Conservation (phyloP, 2,888 invertebrate genomes). For the Xylocampa areola region DNA sequence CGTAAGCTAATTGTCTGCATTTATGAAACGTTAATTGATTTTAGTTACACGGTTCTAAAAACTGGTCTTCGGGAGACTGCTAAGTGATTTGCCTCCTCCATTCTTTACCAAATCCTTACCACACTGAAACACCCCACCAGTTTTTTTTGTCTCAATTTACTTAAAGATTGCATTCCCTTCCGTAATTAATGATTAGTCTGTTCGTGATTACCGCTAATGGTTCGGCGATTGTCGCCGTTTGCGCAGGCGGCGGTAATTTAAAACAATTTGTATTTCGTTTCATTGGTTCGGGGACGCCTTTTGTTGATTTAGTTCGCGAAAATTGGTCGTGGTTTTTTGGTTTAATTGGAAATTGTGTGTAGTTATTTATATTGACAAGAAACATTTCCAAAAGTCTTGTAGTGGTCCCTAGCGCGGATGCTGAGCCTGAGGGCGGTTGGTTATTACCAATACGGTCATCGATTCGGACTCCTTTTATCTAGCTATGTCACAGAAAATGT, state of each 20-base stretch:
- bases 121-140: conserved; percentile 55
- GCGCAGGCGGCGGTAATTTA: conserved; percentile 63
- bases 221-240: conserved; percentile 61
- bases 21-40: too few relatives aligned
- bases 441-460: too few relatives aligned
- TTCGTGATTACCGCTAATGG: conserved; percentile 80
- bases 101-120: neutral
- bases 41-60: too few relatives aligned
- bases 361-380: too few relatives aligned
- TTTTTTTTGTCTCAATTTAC: conserved; percentile 81
- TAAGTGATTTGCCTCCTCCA: conserved; percentile 25
- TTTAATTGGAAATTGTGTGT: too few relatives aligned
- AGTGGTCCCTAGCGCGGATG: too few relatives aligned
- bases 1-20: too few relatives aligned
- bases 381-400: too few relatives aligned
- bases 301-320: conserved; percentile 3
- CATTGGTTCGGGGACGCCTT: conserved; percentile 21
- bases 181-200: conserved; percentile 84
- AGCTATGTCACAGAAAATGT: too few relatives aligned
- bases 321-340: too few relatives aligned
- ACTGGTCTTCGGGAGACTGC: neutral
- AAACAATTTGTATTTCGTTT: conserved; percentile 55
- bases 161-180: conserved; percentile 76
- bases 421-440: too few relatives aligned
- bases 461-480: too few relatives aligned